phyloP scores from a whole-genome alignment of 1,140 invertebrate genomes.

The Drosophila parabipectinata region DNA sequence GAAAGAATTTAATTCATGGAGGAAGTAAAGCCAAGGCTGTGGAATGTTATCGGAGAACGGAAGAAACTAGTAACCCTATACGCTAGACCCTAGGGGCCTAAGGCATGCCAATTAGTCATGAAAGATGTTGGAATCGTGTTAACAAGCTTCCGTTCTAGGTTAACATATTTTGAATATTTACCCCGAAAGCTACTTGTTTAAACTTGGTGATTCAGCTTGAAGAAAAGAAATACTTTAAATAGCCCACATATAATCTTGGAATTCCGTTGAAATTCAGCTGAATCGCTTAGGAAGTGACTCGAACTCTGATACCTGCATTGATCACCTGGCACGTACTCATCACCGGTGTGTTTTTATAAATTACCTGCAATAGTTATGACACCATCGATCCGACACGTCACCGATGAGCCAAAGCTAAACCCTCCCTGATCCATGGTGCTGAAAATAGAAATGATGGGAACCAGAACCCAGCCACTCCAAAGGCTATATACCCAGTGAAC shows the following conservation, averaged over 20 bases:
- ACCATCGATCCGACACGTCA: slow-evolving; percentile 62
- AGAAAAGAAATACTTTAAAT: slow-evolving; percentile 12
- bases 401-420: slow-evolving; percentile 40
- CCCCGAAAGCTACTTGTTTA: slow-evolving; percentile 10
- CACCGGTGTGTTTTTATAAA: slow-evolving; percentile 42
- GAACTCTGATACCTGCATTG: slow-evolving; percentile 28
- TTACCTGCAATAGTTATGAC: slow-evolving; percentile 45
- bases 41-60: neutral
- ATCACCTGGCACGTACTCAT: slow-evolving; percentile 66
- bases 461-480: neutral
- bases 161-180: slow-evolving; percentile 9
- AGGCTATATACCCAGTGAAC: slow-evolving; percentile 8
- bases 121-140: slow-evolving; percentile 13
- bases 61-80: neutral
- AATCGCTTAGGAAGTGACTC: slow-evolving; percentile 38
- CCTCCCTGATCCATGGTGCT: slow-evolving; percentile 21
- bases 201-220: slow-evolving; percentile 48
- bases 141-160: slow-evolving; percentile 49
- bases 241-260: slow-evolving; percentile 30
- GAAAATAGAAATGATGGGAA: slow-evolving; percentile 67
- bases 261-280: slow-evolving; percentile 62
- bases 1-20: neutral
- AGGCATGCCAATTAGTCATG: slow-evolving; percentile 1
- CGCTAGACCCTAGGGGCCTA: neutral
- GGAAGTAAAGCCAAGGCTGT: neutral